Evolutionary conservation across 2,113 vertebrate genomes (phyloP).

Genomic region (Myotis brandtii): DNA sequence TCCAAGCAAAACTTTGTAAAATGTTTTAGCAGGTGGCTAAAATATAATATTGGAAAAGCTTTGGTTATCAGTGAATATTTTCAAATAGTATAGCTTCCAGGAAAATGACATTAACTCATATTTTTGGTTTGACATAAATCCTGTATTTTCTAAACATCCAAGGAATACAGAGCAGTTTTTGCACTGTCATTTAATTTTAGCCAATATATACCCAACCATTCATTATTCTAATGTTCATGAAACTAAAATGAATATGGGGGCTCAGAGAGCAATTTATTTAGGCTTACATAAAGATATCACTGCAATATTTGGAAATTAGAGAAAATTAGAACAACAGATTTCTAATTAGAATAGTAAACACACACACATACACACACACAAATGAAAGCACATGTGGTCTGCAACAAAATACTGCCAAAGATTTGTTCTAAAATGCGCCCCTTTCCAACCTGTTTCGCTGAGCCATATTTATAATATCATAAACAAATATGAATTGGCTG

Average conservation of each 20-base stretch:
- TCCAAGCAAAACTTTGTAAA: neutral
- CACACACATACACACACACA: neutral
- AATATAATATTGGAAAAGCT: neutral
- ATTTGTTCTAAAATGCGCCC: neutral
- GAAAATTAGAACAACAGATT: neutral
- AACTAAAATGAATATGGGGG: constrained; percentile 21
- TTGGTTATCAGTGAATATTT: neutral
- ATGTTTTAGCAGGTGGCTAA: constrained; percentile 2
- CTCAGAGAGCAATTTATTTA: constrained; percentile 33
- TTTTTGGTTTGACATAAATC: neutral
- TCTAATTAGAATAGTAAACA: neutral
- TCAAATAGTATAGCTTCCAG: neutral
- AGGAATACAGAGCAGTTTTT: neutral
- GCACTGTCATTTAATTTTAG: constrained; percentile 21
- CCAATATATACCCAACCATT: neutral
- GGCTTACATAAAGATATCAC: neutral
- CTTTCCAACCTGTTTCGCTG: neutral
- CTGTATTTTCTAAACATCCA: neutral
- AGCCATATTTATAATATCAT: neutral
- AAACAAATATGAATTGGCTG: neutral
- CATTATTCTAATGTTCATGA: neutral
- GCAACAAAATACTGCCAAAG: neutral
- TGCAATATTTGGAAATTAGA: constrained; percentile 11
- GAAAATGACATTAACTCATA: constrained; percentile 2
- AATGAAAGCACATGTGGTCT: neutral